Base-by-base conservation (phyloP, 2,888 invertebrate species). In the Sesamia inferens region DNA sequence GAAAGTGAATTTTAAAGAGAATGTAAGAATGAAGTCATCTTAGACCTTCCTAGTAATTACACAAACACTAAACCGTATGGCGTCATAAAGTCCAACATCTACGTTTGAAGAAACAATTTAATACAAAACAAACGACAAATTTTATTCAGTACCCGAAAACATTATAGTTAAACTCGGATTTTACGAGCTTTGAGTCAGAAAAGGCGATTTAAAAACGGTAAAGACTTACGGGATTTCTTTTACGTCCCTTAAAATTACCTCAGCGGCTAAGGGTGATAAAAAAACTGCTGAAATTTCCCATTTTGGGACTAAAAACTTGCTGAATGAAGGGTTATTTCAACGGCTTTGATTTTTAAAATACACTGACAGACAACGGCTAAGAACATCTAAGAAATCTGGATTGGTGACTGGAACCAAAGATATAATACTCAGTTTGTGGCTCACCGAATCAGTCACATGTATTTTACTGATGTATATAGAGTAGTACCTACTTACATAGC, bases 141-240 rank as follows among this genome's bases (percentile, higher is more conserved):
- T 77, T 85, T 76, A 82, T 73, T 76, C 59, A 64, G 61, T 14
- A 47, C 63, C 78, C 65, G 66, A 78, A 65, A 62, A 73, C 76
- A 78, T 81, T 69, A 76, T 70, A 78, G 79, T 83, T 81, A 71
- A 84, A 82, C 44, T 63, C 54, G 68, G 31, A 74, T 69, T 83
- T 83, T 83, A 83, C 69, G 83, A 79, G 70, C 31, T 68, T 65
- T 51, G 68, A 84, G 81, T 83, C 67, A 80, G 74, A 61, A 63
- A 76, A 83, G 63, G 61, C 81, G 74, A 84, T 85, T 83, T 65
- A 70, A 80, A 76, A 75, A 80, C 81, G 66, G 58, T 83, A 80
- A 85, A 80, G 76, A 72, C 70, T 69, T 44, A 69, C 58, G 68
- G 70, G 71, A 83, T 80, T 75, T 54, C 70, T 58, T 84, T 85